Evolutionary conservation across 1,140 invertebrate species (phyloP), one percentile per base, ranked within the genome.

Genomic region (Bacillus rossius): DNA sequence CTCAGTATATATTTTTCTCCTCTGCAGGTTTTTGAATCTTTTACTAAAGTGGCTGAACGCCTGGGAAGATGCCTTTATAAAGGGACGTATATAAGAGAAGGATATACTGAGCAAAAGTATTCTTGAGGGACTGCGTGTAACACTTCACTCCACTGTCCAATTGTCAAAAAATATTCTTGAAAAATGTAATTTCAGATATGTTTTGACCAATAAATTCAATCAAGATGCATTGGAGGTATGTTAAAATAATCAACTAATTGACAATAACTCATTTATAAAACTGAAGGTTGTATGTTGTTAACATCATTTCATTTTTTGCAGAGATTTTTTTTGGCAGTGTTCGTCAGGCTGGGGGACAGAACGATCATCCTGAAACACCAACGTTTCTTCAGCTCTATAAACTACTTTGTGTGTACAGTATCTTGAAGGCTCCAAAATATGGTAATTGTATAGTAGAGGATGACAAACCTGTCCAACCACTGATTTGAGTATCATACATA

Each of bases 141-240:
- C 54, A 13, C 40, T 57, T 14, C 37, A 29, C 20, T 57, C 59
- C 3, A 60, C 38, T 17, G 17, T 60, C 1, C 22, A 60, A 41
- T 34, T 60, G 3, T 29, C 57, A 1, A 16, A 4, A 14, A 56
- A 57, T 49, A 25, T 60, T 14, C 47, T 49, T 8, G 4, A 57
- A 17, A 48, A 64, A 3, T 62, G 34, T 50, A 23, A 48, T 4
- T 62, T 64, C 34, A 25, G 37, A 5, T 47, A 45, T 26, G 61
- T 61, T 40, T 19, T 55, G 2, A 62, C 57, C 0, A 57, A 59
- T 41, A 22, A 53, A 52, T 42, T 64, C 16, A 62, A 62, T 29
- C 61, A 64, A 47, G 60, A 64, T 60, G 23, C 50, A 3, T n/a
- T 64, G 22, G 63, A 62, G 61, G 63, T 64, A 49, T 56, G 41